Evolutionary conservation across 2,888 invertebrate genomes (phyloP), one percentile per base, ranked within the genome.

Genomic region (Beris morrisii): DNA sequence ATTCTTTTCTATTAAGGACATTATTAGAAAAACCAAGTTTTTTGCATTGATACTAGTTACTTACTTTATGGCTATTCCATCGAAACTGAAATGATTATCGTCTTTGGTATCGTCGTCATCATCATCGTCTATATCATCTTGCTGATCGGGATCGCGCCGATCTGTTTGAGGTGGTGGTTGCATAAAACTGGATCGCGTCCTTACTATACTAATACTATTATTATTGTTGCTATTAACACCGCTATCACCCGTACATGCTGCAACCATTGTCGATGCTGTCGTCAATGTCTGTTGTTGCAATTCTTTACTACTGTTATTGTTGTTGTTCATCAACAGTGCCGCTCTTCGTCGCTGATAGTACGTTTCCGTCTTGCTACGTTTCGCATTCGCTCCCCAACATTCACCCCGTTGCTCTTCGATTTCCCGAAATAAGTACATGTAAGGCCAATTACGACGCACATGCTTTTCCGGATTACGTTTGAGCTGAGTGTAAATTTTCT

Each of bases 321-420:
- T 71, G 6, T 70, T 70, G 30, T 54, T 64, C 54, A 54, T 53
- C 44, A 64, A 9, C 54, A 64, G 22, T n/a, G 53, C 5, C 6
- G 64, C 64, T 28, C 64, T 12, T 44, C 80, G 71, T 0, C 79
- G 73, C 67, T 80, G 81, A 59, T 80, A 80, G 66, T 80, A 80
- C 15, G 65, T 56, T 65, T 65, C 65, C 4, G 64, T 54, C 46
- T 65, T 65, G 28, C 50, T 65, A 6, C 79, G 75, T 54, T 79
- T 79, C 13, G 78, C 76, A 70, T 77, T 79, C 0, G 71, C 59
- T 52, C 79, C 79, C 79, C 79, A 80, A 67, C 79, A 78, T 69
- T 80, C 79, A 64, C 79, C 79, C 4, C 79, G 74, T 66, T 80
- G 80, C 66, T 80, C 81, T 70, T 80, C 79, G 69, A 80, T 80